phyloP scores from a whole-genome alignment of 2,888 invertebrate genomes.

The Nysson spinosus region DNA sequence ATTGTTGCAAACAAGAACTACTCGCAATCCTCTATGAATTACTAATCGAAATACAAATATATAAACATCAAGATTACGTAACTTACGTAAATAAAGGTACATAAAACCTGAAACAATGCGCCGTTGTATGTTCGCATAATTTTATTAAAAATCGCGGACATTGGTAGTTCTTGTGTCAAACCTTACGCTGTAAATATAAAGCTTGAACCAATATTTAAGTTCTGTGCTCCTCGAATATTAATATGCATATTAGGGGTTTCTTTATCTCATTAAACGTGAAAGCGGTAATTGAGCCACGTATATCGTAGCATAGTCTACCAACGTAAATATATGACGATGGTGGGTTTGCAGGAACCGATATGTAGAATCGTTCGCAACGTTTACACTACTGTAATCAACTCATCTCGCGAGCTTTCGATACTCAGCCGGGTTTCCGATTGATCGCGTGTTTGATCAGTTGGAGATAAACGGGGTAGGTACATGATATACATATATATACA shows the following conservation, averaged over 20 bases:
- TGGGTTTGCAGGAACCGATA: conserved; percentile 7
- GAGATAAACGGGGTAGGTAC: conserved; percentile 15
- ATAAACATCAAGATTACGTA: no score
- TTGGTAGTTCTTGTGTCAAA: no score
- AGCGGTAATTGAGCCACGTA: conserved; percentile 19
- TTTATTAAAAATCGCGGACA: no score
- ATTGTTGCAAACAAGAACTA: conserved; percentile 4
- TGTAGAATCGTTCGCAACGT: conserved; percentile 14
- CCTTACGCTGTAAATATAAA: no score
- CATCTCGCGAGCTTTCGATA: conserved; percentile 13
- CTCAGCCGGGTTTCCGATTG: conserved; percentile 23
- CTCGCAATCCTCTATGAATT: not conserved
- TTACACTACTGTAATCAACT: conserved; percentile 35
- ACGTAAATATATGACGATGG: conserved; percentile 29
- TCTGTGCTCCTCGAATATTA: no score
- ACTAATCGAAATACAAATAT: no score
- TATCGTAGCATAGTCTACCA: conserved; percentile 11
- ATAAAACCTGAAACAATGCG: no score
- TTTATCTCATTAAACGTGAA: not conserved
- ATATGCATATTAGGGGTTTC: not conserved
- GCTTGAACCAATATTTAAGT: no score
- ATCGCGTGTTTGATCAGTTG: conserved; percentile 39
- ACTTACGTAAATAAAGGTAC: no score
- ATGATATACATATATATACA: conserved; percentile 8
- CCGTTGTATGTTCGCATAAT: no score